Conservation (phyloP, 2,888 invertebrate genomes). For the Mythimna loreyi region DNA sequence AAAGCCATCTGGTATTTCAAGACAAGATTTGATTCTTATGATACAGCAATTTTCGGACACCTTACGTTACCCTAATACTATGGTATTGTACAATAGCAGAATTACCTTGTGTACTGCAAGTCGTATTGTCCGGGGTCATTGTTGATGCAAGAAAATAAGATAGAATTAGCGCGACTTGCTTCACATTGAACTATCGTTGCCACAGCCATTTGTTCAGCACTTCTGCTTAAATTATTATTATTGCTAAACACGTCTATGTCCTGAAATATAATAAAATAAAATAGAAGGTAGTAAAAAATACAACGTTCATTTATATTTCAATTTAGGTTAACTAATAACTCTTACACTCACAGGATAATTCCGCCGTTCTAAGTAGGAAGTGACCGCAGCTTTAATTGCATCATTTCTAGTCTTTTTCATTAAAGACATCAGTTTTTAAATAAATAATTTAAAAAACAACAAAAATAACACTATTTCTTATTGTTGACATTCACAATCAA, state of each 20-base stretch:
- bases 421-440: conserved; percentile 74
- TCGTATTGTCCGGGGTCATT: conserved; percentile 94
- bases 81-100: background rate
- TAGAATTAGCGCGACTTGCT: conserved; percentile 94
- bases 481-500: conserved; percentile 30
- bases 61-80: background rate
- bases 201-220: conserved; percentile 93
- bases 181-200: conserved; percentile 93
- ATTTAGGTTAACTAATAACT: background rate
- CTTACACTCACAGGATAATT: conserved; percentile 91
- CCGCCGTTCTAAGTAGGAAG: conserved; percentile 93
- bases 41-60: background rate
- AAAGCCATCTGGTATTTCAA: background rate
- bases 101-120: conserved; percentile 93
- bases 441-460: conserved; percentile 36
- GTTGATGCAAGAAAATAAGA: conserved; percentile 94
- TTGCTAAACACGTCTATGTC: conserved; percentile 92
- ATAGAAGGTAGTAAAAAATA: background rate
- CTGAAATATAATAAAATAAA: conserved; percentile 78
- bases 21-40: background rate
- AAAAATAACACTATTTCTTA: conserved; percentile 33
- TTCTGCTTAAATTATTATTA: conserved; percentile 90
- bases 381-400: conserved; percentile 92
- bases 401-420: conserved; percentile 93
- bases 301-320: background rate